Evolutionary conservation across 2,888 invertebrate species (phyloP).

Genomic region (Acrocyrtus sp.): DNA sequence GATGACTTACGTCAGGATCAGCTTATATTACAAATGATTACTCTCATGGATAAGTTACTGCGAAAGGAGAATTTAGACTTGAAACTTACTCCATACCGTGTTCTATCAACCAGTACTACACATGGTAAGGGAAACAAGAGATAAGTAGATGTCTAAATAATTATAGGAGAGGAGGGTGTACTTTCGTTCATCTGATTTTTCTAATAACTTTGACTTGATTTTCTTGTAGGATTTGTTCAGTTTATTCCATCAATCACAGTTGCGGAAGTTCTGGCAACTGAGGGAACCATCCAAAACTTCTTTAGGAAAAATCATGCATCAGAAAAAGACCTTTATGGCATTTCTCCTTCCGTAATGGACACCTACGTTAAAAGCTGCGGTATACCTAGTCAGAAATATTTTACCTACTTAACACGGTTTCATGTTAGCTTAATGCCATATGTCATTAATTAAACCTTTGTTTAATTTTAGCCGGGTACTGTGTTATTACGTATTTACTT

Average conservation of each 20-base stretch:
- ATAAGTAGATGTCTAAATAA: too few relatives aligned
- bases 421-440: background rate
- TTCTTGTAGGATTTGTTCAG: constrained; percentile 83
- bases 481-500: constrained; percentile 96
- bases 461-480: constrained; percentile 92
- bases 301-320: constrained; percentile 90
- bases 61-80: constrained; percentile 95
- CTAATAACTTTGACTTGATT: constrained; percentile 6
- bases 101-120: constrained; percentile 93
- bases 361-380: constrained; percentile 94
- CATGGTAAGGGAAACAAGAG: constrained; percentile 78
- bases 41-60: constrained; percentile 95
- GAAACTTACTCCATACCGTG: constrained; percentile 94
- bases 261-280: constrained; percentile 87
- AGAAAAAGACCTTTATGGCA: constrained; percentile 86
- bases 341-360: constrained; percentile 95
- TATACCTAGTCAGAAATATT: constrained; percentile 63
- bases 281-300: constrained; percentile 92
- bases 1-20: constrained; percentile 98
- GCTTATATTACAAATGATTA: constrained; percentile 96
- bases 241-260: constrained; percentile 93
- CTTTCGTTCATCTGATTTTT: background rate
- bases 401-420: background rate
- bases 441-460: constrained; percentile 45
- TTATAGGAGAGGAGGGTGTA: background rate